These are phyloP conservation scores for Crotalus helleri DNA, from an alignment of 2,113 vertebrate genomes.

Conservation along the genomic window DNA sequence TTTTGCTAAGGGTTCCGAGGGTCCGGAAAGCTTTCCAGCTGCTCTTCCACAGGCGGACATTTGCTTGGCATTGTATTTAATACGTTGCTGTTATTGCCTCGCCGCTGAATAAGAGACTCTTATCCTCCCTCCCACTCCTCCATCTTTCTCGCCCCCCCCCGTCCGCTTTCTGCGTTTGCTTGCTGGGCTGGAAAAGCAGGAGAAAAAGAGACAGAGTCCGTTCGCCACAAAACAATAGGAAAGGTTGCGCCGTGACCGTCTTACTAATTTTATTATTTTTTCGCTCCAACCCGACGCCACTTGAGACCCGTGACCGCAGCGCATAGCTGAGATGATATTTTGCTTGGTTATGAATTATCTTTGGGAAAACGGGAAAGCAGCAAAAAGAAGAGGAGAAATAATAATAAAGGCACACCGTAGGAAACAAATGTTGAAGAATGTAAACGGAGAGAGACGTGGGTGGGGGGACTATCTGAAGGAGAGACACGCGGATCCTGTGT, in stretches of 20 bases:
- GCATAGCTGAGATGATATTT: not conserved
- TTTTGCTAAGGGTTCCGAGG: not conserved
- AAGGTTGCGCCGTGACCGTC: no score
- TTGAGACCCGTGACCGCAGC: not conserved
- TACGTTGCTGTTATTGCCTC: constrained; percentile 13
- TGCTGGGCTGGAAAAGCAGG: not conserved
- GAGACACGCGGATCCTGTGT: not conserved
- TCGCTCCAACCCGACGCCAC: not conserved
- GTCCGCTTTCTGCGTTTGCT: not conserved
- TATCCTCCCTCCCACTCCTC: not conserved
- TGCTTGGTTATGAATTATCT: not conserved
- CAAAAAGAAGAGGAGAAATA: not conserved
- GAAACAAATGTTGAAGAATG: not conserved
- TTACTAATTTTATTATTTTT: not conserved
- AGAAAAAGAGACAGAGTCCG: not conserved
- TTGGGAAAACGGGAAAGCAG: not conserved
- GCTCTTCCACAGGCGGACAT: not conserved
- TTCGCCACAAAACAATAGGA: not conserved
- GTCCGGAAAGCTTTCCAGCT: not conserved
- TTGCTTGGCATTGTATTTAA: constrained; percentile 14
- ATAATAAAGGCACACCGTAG: not conserved
- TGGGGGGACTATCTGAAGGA: not conserved
- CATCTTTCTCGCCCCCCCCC: not conserved
- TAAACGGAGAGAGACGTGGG: not conserved
- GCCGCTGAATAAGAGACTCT: constrained; percentile 10